Percentiles rank a stretch among this genome's conserved stretches.
Conservation (phyloP, 2,113 vertebrate genomes). For the Aphelocoma coerulescens region DNA sequence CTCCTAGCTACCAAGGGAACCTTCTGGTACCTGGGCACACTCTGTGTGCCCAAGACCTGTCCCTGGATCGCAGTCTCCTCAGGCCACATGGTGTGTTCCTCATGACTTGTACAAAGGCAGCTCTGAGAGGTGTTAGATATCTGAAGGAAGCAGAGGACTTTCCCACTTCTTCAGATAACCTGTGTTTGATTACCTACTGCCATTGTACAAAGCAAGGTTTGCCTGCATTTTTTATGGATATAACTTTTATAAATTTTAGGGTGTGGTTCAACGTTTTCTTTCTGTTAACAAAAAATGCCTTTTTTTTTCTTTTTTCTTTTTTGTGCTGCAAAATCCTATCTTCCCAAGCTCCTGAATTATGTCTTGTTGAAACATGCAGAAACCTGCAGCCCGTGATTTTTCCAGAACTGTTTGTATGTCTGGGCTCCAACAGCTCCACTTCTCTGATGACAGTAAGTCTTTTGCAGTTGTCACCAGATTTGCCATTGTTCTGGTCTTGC, state of each 20-base stretch:
- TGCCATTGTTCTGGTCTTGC: not conserved
- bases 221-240: not conserved
- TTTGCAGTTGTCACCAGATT: not conserved
- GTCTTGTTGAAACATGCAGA: not conserved
- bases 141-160: not conserved
- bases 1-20: accelerated
- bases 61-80: not conserved
- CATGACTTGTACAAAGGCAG: not conserved
- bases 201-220: not conserved
- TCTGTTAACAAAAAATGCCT: not conserved
- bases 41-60: not conserved
- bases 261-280: not conserved
- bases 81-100: not conserved
- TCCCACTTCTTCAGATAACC: not conserved
- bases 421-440: not conserved
- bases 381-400: not conserved
- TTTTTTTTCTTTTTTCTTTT: not conserved
- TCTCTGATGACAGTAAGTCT: not conserved
- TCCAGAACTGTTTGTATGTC: not conserved
- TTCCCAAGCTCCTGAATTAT: not conserved
- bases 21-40: not conserved
- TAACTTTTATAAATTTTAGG: not conserved
- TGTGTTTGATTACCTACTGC: not conserved
- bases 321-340: not conserved
- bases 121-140: not conserved